These are phyloP conservation scores for Ostrea denselamellosa DNA, from an alignment of 1,140 invertebrate genomes.

Conservation along the genomic window DNA sequence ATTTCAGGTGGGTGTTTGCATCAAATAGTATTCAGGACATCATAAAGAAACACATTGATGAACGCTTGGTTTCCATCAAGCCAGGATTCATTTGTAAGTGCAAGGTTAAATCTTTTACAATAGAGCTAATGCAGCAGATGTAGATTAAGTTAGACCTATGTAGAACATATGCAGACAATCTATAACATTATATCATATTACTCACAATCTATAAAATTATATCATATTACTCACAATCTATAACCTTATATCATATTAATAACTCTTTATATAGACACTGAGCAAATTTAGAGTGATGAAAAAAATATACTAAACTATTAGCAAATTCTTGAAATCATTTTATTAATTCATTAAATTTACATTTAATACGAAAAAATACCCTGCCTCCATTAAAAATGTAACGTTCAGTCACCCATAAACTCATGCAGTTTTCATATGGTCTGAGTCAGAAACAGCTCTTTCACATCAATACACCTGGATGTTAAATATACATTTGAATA, in stretches of 20 bases:
- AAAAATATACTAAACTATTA: neutral
- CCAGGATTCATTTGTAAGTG: constrained; percentile 77
- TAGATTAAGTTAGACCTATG: neutral
- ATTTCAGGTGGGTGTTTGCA: constrained; percentile 81
- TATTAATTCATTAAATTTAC: neutral
- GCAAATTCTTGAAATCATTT: neutral
- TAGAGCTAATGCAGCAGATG: neutral
- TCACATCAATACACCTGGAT: neutral
- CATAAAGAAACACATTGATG: constrained; percentile 80
- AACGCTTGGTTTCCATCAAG: constrained; percentile 80
- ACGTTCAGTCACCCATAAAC: neutral
- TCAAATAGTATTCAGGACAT: constrained; percentile 80
- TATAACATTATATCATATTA: neutral
- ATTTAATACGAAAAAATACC: neutral
- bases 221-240: neutral
- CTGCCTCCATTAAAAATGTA: neutral
- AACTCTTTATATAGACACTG: neutral
- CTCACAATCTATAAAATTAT: too few species aligned
- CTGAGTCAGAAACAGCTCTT: neutral
- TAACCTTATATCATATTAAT: neutral
- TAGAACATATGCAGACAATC: too few species aligned
- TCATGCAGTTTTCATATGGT: neutral
- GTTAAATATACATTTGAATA: neutral
- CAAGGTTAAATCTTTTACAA: too few species aligned
- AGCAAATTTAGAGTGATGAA: neutral